Base-by-base conservation (phyloP, 2,113 vertebrate genomes). In the Myanophis thanlyinensis region DNA sequence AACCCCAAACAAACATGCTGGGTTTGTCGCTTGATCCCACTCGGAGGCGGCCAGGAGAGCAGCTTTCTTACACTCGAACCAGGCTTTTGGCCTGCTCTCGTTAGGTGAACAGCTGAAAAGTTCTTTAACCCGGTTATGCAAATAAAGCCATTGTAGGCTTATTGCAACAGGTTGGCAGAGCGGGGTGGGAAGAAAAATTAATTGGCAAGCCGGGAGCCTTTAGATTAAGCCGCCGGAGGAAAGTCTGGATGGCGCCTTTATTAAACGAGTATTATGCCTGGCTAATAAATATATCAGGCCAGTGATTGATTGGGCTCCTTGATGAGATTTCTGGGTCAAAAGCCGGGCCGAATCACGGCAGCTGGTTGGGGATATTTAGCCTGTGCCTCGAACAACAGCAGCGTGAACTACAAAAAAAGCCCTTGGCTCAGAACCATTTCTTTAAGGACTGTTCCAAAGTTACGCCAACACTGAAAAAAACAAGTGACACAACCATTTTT, bases 301-400 rank as follows among this genome's bases (percentile, higher is more conserved):
- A 22, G 35, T 80, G 35, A 80, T 80, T 22, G 18, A 80, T 73
- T 73, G 5, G 67, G 67, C 35, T 35, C 67, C 67, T 7, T 20
- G n/a, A 20, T 13, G 5, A 0, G 54, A 0, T 0, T 22, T 40
- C 67, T 80, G 18, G 35, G 67, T 80, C n/a, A 80, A 40, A 80
- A 40, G 35, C 35, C 20, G 27, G 12, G 12, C n/a, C 6, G 67
- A 73, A 73, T 73, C n/a, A 15, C 2, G 12, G n/a, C 67, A 73
- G 67, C 67, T 2, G 35, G 27, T n/a, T 11, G 11, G 30, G 27
- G 30, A n/a, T n/a, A n/a, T 12, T 4, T n/a, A 13, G 12, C 1
- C 11, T 0, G 27, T 12, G 27, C 11, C 1, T 1, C 0, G 30
- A 67, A n/a, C n/a, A 12, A 4, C 3, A 1, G 9, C 27, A 8